These are phyloP conservation scores for Lochmaea capreae DNA, from an alignment of 2,888 invertebrate genomes.

Conservation along the genomic window DNA sequence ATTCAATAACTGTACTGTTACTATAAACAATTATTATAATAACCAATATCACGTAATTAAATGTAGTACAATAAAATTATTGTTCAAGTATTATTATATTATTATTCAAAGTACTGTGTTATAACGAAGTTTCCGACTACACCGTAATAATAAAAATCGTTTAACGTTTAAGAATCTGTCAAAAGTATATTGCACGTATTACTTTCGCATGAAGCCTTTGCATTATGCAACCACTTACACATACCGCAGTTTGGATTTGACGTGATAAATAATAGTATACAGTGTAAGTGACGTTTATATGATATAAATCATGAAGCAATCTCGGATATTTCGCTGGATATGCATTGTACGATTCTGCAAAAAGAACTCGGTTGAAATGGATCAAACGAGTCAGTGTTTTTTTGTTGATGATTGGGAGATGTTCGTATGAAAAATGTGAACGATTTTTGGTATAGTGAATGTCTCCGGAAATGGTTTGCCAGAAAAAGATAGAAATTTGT, in stretches of 20 bases:
- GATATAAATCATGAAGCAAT: constrained; percentile 39
- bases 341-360: constrained; percentile 12
- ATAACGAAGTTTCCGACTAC: too few relatives aligned
- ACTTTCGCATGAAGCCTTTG: background rate
- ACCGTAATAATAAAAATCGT: too few relatives aligned
- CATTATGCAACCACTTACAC: constrained; percentile 38
- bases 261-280: constrained; percentile 39
- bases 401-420: constrained; percentile 1
- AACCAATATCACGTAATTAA: too few relatives aligned
- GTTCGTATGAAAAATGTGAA: background rate
- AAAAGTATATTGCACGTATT: constrained; percentile 4
- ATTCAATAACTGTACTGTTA: too few relatives aligned
- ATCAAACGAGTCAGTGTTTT: background rate
- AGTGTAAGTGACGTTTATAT: constrained; percentile 41
- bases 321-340: constrained; percentile 27
- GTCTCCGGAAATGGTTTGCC: too few relatives aligned
- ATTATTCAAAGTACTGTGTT: too few relatives aligned
- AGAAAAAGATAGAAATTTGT: too few relatives aligned
- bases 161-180: too few relatives aligned
- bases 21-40: too few relatives aligned
- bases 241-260: constrained; percentile 37
- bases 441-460: background rate
- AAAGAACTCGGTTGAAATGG: constrained; percentile 15
- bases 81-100: too few relatives aligned
- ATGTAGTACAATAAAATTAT: too few relatives aligned